Evolutionary conservation across 2,797 vertebrate species (phyloP), one percentile per base, ranked within the genome.

Genomic region (Sebastes flavidus): DNA sequence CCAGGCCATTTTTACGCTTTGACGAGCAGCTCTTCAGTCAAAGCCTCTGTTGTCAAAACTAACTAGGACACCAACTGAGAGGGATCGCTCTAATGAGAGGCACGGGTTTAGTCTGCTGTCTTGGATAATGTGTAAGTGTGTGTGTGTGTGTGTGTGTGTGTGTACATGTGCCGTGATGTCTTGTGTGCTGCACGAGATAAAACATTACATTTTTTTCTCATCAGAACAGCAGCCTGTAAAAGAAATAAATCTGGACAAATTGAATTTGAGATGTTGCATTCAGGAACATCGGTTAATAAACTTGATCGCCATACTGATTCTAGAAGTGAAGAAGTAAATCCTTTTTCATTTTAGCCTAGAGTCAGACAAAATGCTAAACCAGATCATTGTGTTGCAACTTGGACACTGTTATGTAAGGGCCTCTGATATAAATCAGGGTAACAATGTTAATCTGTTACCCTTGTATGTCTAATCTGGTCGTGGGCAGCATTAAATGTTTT

Each of bases 61-160:
- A 71, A 80, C 24, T 55, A 54, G 71, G 73, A 78, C 76, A 46
- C 82, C 58, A 5, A 42, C 52, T 1, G 61, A 73, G 67, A 67
- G 72, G 49, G 32, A 36, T 70, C 34, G 0, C 63, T 75, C 62
- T 92, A 85, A 94, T 87, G 66, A 88, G 74, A 75, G 16, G 32
- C 72, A 66, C 32, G 1, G 8, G 79, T 59, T 38, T 2, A 2
- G 5, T 62, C 73, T 62, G 69, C 72, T 60, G 73, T 66, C 42
- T 89, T 74, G 72, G 69, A 71, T 70, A 42, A 78, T 71, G 60
- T 70, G 49, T 9, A 29, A 27, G 30, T 46, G 20, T 29, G 36
- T 30, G 60, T 20, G 22, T 27, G 59, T 24, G 22, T 24, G 22
- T 24, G 22, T 20, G n/a, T 27, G 61, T 62, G 56, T 18, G 59